These are phyloP conservation scores for Collichthys lucidus DNA, from an alignment of 2,113 vertebrate genomes.

Conservation along the genomic window DNA sequence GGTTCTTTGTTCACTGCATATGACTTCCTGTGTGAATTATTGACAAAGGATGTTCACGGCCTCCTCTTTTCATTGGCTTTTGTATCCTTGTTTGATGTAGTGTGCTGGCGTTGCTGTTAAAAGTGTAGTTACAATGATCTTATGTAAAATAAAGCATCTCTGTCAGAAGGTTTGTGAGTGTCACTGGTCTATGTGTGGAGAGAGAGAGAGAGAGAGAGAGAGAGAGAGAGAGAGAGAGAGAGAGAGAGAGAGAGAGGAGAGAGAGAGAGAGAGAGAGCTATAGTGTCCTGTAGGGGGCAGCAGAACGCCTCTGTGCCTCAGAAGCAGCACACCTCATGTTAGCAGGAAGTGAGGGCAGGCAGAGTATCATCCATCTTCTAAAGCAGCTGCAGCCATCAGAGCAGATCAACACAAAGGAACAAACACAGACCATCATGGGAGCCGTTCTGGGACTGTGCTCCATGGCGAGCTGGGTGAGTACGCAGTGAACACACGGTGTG, in stretches of 20 bases:
- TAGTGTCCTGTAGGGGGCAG: neutral
- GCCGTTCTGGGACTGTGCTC: conserved; percentile 94
- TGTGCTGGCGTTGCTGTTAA: conserved; percentile 7
- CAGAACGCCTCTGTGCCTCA: neutral
- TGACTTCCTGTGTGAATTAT: neutral
- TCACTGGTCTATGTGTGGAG: too few species aligned
- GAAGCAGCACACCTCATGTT: too few species aligned
- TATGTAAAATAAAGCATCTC: conserved; percentile 35
- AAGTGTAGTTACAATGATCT: conserved; percentile 17
- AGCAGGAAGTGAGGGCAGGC: too few species aligned
- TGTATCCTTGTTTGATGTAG: conserved; percentile 22
- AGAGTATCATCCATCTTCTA: conserved; percentile 10
- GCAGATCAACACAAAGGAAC: neutral
- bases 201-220: too few species aligned
- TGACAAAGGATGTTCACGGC: neutral
- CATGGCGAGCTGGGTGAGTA: conserved; percentile 94
- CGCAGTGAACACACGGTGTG: accelerated
- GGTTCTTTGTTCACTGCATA: neutral
- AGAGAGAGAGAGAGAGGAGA: too few species aligned
- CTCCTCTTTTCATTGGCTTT: conserved; percentile 1
- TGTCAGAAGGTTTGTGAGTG: neutral
- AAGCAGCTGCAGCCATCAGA: neutral
- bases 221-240: too few species aligned
- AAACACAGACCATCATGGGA: conserved; percentile 84
- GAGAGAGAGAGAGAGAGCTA: too few species aligned